These are phyloP conservation scores for Formica selysi DNA, from an alignment of 1,140 invertebrate species.

Conservation along the genomic window DNA sequence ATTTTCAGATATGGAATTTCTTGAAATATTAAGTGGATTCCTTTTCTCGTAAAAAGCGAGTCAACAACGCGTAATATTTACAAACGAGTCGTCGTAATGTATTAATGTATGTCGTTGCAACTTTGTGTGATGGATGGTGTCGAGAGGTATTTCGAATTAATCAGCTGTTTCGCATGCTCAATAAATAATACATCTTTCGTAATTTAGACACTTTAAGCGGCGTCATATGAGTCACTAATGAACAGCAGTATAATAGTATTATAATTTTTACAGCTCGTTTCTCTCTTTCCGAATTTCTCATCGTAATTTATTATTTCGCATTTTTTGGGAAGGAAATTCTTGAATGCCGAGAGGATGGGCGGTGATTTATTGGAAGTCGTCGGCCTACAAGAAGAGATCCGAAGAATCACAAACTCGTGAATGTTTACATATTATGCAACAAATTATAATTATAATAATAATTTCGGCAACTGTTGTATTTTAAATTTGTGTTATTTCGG, in stretches of 20 bases:
- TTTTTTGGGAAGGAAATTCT: background rate
- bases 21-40: background rate
- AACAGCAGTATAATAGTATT: background rate
- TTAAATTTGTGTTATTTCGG: background rate
- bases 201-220: background rate
- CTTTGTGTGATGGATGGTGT: conserved; percentile 4
- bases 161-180: background rate
- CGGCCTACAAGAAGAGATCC: conserved; percentile 24
- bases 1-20: background rate
- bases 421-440: background rate
- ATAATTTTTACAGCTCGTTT: background rate
- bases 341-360: background rate
- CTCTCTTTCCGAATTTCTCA: background rate
- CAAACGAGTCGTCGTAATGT: conserved; percentile 24
- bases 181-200: conserved; percentile 35
- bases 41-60: conserved; percentile 6
- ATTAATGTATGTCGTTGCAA: conserved; percentile 28
- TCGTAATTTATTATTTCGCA: conserved; percentile 12
- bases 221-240: background rate
- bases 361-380: background rate
- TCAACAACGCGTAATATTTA: conserved; percentile 29
- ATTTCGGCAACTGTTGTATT: background rate
- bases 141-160: conserved; percentile 34
- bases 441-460: too few relatives aligned
- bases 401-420: background rate